These are phyloP conservation scores for Alitta virens DNA, from an alignment of 2,888 invertebrate genomes.

Conservation along the genomic window DNA sequence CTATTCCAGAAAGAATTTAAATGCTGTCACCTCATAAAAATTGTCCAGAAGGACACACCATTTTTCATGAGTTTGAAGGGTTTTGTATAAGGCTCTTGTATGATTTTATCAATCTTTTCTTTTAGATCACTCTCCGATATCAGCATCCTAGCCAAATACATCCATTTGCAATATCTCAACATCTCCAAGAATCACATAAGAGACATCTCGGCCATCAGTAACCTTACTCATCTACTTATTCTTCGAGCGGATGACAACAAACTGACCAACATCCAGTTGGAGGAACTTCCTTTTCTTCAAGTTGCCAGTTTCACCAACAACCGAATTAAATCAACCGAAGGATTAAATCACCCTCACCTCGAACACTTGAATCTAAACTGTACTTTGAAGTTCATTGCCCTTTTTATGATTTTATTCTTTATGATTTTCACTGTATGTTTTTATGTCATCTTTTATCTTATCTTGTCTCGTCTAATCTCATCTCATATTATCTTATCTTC, in stretches of 20 bases:
- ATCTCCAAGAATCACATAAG: conserved; percentile 52
- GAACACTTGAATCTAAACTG: conserved; percentile 53
- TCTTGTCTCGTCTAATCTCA: too few relatives aligned
- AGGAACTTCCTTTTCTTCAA: conserved; percentile 54
- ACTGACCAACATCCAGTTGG: conserved; percentile 44
- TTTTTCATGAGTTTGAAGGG: too few relatives aligned
- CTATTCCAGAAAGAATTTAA: too few relatives aligned
- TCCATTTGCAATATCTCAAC: conserved; percentile 56
- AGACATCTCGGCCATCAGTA: conserved; percentile 51
- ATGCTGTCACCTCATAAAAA: too few relatives aligned
- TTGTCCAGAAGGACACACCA: too few relatives aligned
- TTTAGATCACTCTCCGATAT: conserved; percentile 43
- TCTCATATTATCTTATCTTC: too few relatives aligned
- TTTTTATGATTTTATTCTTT: too few relatives aligned
- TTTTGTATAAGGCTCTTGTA: too few relatives aligned
- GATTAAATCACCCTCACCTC: conserved; percentile 54
- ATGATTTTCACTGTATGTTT: too few relatives aligned
- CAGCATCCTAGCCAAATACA: conserved; percentile 45
- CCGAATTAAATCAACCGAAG: conserved; percentile 48
- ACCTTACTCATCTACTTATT: conserved; percentile 52
- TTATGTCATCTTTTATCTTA: too few relatives aligned
- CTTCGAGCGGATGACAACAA: conserved; percentile 51
- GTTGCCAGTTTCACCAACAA: conserved; percentile 53
- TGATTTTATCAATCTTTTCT: not conserved
- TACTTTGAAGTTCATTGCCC: too few relatives aligned